Conservation (phyloP, 2,797 vertebrate genomes). For the Petrocephalus sullivani region DNA sequence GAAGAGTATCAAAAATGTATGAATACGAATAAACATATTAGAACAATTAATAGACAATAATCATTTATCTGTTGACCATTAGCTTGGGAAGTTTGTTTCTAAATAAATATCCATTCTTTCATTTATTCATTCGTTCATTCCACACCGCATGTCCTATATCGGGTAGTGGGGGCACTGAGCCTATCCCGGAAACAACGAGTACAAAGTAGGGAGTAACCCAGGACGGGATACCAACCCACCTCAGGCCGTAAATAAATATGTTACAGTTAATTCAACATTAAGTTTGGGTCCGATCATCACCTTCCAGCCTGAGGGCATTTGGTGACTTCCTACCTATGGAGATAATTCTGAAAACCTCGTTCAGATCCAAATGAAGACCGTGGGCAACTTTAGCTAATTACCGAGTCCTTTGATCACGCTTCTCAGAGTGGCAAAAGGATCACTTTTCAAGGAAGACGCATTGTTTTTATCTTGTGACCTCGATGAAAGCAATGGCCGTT, state of each 20-base stretch:
- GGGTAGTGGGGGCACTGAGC: background rate
- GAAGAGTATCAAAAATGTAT: no score
- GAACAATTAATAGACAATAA: background rate
- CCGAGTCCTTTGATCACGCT: constrained; percentile 17
- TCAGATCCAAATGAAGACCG: background rate
- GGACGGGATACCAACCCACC: background rate
- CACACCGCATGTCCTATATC: background rate
- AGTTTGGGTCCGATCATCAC: background rate
- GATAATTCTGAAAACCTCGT: background rate
- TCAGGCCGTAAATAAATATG: background rate
- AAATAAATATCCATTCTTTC: background rate
- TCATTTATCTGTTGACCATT: background rate
- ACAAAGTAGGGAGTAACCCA: background rate
- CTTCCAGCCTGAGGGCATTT: background rate
- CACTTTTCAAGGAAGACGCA: constrained; percentile 1
- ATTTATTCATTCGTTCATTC: background rate
- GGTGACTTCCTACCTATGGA: background rate
- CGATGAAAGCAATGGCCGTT: background rate
- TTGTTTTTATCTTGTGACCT: background rate
- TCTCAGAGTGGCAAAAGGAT: background rate
- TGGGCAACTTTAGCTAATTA: constrained; percentile 11
- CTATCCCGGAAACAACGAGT: background rate
- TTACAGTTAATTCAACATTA: background rate
- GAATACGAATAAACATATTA: background rate
- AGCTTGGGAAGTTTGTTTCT: background rate